These are phyloP conservation scores for Ganaspis brasiliensis DNA, from an alignment of 2,888 invertebrate species.

Conservation along the genomic window DNA sequence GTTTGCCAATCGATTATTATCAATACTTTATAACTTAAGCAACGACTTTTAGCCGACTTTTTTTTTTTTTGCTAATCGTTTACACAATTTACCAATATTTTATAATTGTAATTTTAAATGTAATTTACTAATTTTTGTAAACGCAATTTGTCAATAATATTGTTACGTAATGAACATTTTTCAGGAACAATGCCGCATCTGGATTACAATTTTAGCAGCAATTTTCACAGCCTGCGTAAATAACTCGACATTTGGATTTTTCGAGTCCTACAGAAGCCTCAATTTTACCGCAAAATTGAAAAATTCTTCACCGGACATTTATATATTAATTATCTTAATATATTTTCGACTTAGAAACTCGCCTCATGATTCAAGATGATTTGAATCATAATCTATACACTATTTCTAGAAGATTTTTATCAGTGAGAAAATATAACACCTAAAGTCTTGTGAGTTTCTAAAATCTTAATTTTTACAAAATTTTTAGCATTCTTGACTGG, in stretches of 20 bases:
- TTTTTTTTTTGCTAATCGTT: neutral
- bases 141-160: conserved; percentile 1
- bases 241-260: conserved; percentile 9
- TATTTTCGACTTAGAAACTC: no score
- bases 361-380: neutral
- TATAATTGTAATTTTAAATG: no score
- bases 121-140: no score
- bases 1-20: neutral
- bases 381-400: neutral
- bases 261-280: neutral
- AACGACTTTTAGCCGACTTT: neutral
- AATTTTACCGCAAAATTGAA: neutral
- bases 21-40: neutral
- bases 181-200: conserved; percentile 5
- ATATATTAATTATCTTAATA: neutral
- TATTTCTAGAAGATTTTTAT: neutral
- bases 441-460: neutral
- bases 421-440: conserved; percentile 4
- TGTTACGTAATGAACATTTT: neutral
- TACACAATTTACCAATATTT: neutral
- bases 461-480: neutral
- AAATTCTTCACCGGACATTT: neutral
- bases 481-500: neutral
- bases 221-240: conserved; percentile 12
- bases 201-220: conserved; percentile 10